phyloP scores from a whole-genome alignment of 1,140 invertebrate species.

The Eufriesea mexicana region DNA sequence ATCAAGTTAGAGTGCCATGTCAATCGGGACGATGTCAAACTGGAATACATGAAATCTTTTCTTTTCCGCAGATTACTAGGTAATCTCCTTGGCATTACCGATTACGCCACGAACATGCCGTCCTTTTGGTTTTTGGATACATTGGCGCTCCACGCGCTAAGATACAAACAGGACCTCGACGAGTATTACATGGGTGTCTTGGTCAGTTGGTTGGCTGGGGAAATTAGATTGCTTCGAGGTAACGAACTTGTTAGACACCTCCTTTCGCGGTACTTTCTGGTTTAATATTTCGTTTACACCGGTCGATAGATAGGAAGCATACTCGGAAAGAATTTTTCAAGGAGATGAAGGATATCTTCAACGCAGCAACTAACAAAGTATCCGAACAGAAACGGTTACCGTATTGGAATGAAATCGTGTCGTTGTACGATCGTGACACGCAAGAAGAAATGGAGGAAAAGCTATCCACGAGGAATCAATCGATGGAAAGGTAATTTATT shows the following conservation, averaged over 20 bases:
- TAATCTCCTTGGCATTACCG: slow-evolving; percentile 57
- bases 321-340: slow-evolving; percentile 63
- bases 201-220: slow-evolving; percentile 71
- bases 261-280: background rate
- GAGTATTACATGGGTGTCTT: slow-evolving; percentile 58
- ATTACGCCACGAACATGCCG: slow-evolving; percentile 69
- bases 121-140: slow-evolving; percentile 73
- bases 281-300: no score
- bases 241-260: background rate
- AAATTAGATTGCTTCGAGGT: slow-evolving; percentile 68
- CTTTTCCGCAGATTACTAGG: slow-evolving; percentile 63
- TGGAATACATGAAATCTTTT: background rate
- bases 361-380: slow-evolving; percentile 30
- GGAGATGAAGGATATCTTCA: slow-evolving; percentile 61
- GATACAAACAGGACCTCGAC: slow-evolving; percentile 53
- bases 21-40: background rate
- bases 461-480: background rate
- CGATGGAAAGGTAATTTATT: background rate
- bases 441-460: background rate
- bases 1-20: slow-evolving; percentile 52
- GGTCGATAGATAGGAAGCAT: slow-evolving; percentile 55
- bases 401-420: slow-evolving; percentile 60
- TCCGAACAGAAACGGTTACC: slow-evolving; percentile 33
- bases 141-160: slow-evolving; percentile 60
- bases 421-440: background rate